Conservation (phyloP, 1,140 invertebrate species). For the Helicoverpa zea region DNA sequence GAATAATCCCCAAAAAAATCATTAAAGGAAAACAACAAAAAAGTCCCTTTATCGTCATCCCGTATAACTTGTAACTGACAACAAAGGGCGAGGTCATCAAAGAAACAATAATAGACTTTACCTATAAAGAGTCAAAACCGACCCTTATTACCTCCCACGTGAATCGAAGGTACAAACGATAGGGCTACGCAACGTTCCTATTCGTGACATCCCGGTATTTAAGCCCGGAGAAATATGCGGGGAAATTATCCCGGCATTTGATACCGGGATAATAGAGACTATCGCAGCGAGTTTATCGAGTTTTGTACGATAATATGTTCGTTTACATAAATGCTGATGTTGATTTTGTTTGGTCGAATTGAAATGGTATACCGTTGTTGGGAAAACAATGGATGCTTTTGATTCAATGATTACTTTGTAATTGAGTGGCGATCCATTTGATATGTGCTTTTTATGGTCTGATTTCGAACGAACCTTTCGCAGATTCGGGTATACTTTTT, state of each 20-base stretch:
- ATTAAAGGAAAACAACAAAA: constrained; percentile 23
- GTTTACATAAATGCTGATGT: constrained; percentile 25
- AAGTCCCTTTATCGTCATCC: constrained; percentile 14
- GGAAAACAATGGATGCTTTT: background rate
- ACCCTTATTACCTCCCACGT: constrained; percentile 36
- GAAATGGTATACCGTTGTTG: constrained; percentile 13
- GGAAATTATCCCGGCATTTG: constrained; percentile 28
- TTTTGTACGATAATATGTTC: constrained; percentile 14
- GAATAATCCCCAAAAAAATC: constrained; percentile 11
- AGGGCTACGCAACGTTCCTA: constrained; percentile 21
- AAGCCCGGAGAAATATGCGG: constrained; percentile 21
- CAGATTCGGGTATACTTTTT: background rate
- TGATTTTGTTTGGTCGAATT: constrained; percentile 4
- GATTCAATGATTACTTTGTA: constrained; percentile 5
- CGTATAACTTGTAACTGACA: constrained; percentile 40
- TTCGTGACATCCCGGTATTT: constrained; percentile 23
- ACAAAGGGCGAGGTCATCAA: constrained; percentile 46
- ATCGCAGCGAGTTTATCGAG: constrained; percentile 6
- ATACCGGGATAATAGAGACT: constrained; percentile 15
- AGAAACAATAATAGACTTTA: constrained; percentile 47
- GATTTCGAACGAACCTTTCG: background rate
- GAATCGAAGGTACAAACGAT: constrained; percentile 27
- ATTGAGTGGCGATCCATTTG: background rate
- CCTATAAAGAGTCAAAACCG: constrained; percentile 35
- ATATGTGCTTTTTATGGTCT: background rate